A percentile compares a stretch with the other conserved stretches of the same genome.
phyloP scores from a whole-genome alignment of 2,113 vertebrate species.

The Sardina pilchardus region DNA sequence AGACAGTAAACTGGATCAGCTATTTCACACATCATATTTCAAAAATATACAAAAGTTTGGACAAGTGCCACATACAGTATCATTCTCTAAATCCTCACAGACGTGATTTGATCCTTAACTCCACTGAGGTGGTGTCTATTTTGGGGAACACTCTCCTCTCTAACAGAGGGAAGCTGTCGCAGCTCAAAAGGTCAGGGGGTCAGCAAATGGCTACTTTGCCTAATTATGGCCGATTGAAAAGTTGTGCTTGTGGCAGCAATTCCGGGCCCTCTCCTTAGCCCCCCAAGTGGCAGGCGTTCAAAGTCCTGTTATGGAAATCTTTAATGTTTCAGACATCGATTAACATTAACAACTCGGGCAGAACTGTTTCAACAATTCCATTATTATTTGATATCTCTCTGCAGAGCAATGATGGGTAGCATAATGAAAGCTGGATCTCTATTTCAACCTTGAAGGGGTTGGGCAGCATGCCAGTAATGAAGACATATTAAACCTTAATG shows the following conservation, averaged over 20 bases:
- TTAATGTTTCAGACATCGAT: conserved; percentile 79
- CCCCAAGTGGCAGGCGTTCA: conserved; percentile 60
- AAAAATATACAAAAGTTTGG: background rate
- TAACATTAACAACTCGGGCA: conserved; percentile 73
- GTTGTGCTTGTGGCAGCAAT: conserved; percentile 41
- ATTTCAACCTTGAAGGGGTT: conserved; percentile 97
- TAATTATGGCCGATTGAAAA: conserved; percentile 61
- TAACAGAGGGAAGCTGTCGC: background rate
- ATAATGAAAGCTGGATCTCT: conserved; percentile 85
- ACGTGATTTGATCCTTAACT: background rate
- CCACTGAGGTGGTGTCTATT: background rate
- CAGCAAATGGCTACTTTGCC: conserved; percentile 67
- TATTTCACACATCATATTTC: background rate
- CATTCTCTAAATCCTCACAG: background rate
- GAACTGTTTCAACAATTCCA: conserved; percentile 70
- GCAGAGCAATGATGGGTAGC: conserved; percentile 66
- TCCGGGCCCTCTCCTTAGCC: conserved; percentile 50
- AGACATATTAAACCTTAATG: conserved; percentile 99
- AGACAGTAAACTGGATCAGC: background rate
- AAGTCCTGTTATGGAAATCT: conserved; percentile 71
- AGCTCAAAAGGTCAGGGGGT: conserved; percentile 53
- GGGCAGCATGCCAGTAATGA: conserved; percentile 98
- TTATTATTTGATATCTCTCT: conserved; percentile 76
- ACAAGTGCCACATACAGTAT: background rate
- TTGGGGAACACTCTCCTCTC: background rate